Base-by-base conservation (phyloP, 2,113 vertebrate genomes). In the Condylura cristata region DNA sequence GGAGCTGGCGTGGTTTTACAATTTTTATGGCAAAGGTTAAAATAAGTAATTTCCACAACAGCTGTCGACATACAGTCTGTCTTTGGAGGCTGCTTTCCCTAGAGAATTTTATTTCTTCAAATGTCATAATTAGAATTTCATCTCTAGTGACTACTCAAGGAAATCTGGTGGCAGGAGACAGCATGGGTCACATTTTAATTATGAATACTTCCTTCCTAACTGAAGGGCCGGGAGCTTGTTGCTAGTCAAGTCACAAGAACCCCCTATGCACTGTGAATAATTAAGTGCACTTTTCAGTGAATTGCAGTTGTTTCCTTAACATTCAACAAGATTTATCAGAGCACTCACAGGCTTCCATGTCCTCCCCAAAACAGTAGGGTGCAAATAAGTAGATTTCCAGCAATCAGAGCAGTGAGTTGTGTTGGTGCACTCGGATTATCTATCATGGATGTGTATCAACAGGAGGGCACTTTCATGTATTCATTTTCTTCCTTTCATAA, bases 41-140 rank as follows among this genome's bases (percentile, higher is more conserved):
- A 97, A 96, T 97, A 96, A 96, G 94, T 94, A 96, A 97, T 97
- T 97, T 97, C 94, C 86, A 95, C 97, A 97, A 92, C 97, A 97
- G 96, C 96, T 97, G 96, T 96, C 51, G 22, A 97, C 91, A 90
- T 87, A 70, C 34, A 95, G 93, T 85, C 90, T 94, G 94, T 92
- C 96, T 96, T 97, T 68, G 51, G 96, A 97, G 92, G 34, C 88
- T 93, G 78, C 63, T 95, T 94, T 93, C 97, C 92, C 94, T 90
- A 39, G 96, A 96, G 94, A 88, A 95, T 95, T 97, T 97, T 92
- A 94, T 95, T 97, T 97, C 93, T 96, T 96, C 91, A 97, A 97
- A 97, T 97, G 96, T 96, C 97, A 97, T 97, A 97, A 97, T 97
- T 97, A 97, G 97, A 97, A 97, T 97, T 97, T 96, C 93, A 96